A percentile compares a stretch with the other conserved stretches of the same genome.
Evolutionary conservation across 2,797 vertebrate species (phyloP).

Genomic region (Toxotes lorentzi): DNA sequence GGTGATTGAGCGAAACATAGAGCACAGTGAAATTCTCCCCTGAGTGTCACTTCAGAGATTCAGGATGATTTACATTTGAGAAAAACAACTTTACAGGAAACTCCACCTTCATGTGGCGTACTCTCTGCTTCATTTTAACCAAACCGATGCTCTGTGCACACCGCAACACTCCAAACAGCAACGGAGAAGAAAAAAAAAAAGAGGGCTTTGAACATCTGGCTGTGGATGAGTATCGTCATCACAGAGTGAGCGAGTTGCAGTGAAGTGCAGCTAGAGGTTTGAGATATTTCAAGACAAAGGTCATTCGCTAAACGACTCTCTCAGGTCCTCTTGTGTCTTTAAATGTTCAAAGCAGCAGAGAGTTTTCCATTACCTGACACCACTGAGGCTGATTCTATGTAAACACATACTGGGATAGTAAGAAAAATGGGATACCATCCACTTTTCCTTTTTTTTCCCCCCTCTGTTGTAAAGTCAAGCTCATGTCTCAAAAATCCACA

Average conservation of each 20-base stretch:
- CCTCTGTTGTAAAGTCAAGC: slow-evolving; percentile 29
- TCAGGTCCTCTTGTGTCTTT: slow-evolving; percentile 52
- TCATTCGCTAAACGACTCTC: slow-evolving; percentile 42
- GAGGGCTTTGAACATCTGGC: slow-evolving; percentile 58
- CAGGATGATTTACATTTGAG: slow-evolving; percentile 53
- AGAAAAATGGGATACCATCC: slow-evolving; percentile 33
- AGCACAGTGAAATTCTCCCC: slow-evolving; percentile 29
- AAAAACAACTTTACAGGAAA: slow-evolving; percentile 54
- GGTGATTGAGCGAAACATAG: slow-evolving; percentile 43
- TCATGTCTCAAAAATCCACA: slow-evolving; percentile 29
- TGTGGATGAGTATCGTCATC: slow-evolving; percentile 35
- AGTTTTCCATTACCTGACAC: slow-evolving; percentile 64
- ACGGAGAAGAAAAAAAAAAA: slow-evolving; percentile 2
- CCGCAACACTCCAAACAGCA: slow-evolving; percentile 30
- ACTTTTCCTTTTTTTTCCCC: slow-evolving; percentile 26
- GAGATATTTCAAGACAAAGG: slow-evolving; percentile 65
- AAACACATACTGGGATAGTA: slow-evolving; percentile 47
- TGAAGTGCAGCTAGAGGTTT: slow-evolving; percentile 48
- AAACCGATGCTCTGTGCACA: slow-evolving; percentile 11
- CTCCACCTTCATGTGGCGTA: slow-evolving; percentile 46
- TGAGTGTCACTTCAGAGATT: slow-evolving; percentile 12
- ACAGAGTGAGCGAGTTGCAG: slow-evolving; percentile 23
- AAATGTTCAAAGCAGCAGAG: slow-evolving; percentile 47
- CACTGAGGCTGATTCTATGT: slow-evolving; percentile 49
- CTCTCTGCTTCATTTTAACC: slow-evolving; percentile 20